Base-by-base conservation (phyloP, 2,113 vertebrate genomes). In the Synchiropus splendidus region DNA sequence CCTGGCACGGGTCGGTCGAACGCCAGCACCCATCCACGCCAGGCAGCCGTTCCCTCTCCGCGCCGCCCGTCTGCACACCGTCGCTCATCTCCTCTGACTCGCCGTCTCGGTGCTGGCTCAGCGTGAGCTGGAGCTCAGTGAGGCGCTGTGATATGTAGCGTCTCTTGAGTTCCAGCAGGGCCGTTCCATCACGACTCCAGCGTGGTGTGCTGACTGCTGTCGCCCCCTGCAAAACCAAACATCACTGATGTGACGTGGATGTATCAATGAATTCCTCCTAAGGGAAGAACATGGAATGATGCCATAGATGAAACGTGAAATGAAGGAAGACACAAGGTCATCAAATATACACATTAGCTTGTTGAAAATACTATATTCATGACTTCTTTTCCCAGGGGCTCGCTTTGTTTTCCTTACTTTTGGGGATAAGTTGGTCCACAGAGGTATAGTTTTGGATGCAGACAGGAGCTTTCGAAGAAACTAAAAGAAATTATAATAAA, bases 141-240 rank as follows among this genome's bases (percentile, higher is more conserved):
- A 83, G 74, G 41, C 72, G 74, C 62, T 78, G 80, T 21, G 61
- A 72, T 61, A 81, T 45, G 37, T 61, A 61, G 15, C 35, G 53
- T 46, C 78, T 74, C 68, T 69, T 77, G 60, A 81, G 58, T 44
- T 83, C 74, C 70, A 83, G 53, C 50, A 78, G 64, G 37, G 63
- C 37, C 48, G 78, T 79, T 64, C 71, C 77, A 56, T 67, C 69
- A 53, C 61, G 67, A 61, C 74, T 78, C 33, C 74, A 70, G 38
- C 62, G 57, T 35, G 70, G 53, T 18, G 45, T 16, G 48, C 39
- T 36, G 15, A 39, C 38, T 42, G 71, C 36, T 30, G 54, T 35
- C 18, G 35, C 47, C 17, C 45, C 41, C 79, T 76, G 60, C 14
- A 49, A 47, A 15, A 39, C 10, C 14, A 48, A 9, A 51, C 32